A percentile compares a stretch with the other conserved stretches of the same genome.
Evolutionary conservation across 2,888 invertebrate species (phyloP).

Genomic region (Lacanobia wlatinum): DNA sequence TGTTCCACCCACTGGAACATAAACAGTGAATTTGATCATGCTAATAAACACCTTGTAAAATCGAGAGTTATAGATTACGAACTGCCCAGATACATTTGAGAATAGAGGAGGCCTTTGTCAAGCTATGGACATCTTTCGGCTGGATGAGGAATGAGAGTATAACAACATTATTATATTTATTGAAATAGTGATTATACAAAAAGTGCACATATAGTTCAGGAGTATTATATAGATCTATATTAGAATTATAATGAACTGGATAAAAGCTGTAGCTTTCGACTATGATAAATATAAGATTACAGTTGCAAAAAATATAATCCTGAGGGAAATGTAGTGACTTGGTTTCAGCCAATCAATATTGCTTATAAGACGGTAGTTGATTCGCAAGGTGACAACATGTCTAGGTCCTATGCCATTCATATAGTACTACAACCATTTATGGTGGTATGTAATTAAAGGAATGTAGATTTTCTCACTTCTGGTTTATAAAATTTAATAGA

Average conservation of each 20-base stretch:
- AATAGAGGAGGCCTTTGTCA: background rate
- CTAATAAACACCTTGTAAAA: constrained; percentile 26
- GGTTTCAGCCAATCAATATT: constrained; percentile 11
- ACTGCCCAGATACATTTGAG: background rate
- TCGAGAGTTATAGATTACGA: constrained; percentile 18
- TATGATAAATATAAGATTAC: too few relatives aligned
- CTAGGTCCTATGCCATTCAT: constrained; percentile 9
- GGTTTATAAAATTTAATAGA: constrained; percentile 11
- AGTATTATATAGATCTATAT: too few relatives aligned
- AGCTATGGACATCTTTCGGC: background rate
- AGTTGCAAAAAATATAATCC: too few relatives aligned
- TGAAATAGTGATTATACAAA: too few relatives aligned
- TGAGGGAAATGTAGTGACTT: too few relatives aligned
- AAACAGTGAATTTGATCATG: constrained; percentile 38
- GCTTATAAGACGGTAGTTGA: constrained; percentile 7
- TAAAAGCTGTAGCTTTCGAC: too few relatives aligned
- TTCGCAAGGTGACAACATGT: constrained; percentile 21
- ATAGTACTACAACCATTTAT: constrained; percentile 33
- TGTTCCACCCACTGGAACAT: constrained; percentile 36
- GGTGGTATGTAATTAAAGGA: constrained; percentile 8
- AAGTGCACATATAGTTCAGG: too few relatives aligned
- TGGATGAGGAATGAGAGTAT: background rate
- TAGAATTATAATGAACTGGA: too few relatives aligned
- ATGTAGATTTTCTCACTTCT: constrained; percentile 20
- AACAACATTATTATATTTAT: too few relatives aligned